phyloP scores from a whole-genome alignment of 2,797 vertebrate genomes.

The Cossypha heuglini region DNA sequence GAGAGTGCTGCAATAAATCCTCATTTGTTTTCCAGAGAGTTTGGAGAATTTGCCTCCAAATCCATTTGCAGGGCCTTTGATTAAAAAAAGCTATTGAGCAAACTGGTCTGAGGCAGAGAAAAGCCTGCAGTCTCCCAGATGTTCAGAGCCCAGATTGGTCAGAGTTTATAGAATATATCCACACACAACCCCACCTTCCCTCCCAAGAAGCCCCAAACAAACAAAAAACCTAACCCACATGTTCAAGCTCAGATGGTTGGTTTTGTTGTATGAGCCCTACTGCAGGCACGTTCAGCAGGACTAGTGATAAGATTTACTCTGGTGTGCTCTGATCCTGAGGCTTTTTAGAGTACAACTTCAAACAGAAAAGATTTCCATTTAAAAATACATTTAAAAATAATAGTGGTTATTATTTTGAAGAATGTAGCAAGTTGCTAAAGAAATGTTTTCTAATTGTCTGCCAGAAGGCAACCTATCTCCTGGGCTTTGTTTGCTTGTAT shows the following conservation, averaged over 20 bases:
- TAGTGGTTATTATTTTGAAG: slow-evolving; percentile 39
- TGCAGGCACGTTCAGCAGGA: neutral
- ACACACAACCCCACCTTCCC: neutral
- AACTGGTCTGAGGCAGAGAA: neutral
- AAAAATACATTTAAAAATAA: slow-evolving; percentile 47
- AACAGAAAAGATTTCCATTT: neutral
- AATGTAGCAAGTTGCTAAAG: slow-evolving; percentile 3
- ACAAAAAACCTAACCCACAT: neutral
- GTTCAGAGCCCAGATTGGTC: neutral
- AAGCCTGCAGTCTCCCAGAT: neutral
- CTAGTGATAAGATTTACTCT: neutral
- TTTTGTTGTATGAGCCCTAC: neutral
- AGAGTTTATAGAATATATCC: neutral
- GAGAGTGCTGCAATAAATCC: neutral
- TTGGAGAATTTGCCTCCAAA: neutral
- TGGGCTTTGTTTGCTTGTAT: slow-evolving; percentile 58
- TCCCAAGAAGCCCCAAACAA: neutral
- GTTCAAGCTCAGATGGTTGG: neutral
- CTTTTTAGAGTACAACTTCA: slow-evolving; percentile 3
- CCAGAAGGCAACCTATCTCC: slow-evolving; percentile 44
- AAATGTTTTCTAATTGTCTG: slow-evolving; percentile 25
- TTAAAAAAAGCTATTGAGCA: neutral
- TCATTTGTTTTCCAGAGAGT: neutral
- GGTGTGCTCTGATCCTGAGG: neutral
- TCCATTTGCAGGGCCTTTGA: neutral